Base-by-base conservation (phyloP, 1,140 invertebrate genomes). In the Eumeta japonica region DNA sequence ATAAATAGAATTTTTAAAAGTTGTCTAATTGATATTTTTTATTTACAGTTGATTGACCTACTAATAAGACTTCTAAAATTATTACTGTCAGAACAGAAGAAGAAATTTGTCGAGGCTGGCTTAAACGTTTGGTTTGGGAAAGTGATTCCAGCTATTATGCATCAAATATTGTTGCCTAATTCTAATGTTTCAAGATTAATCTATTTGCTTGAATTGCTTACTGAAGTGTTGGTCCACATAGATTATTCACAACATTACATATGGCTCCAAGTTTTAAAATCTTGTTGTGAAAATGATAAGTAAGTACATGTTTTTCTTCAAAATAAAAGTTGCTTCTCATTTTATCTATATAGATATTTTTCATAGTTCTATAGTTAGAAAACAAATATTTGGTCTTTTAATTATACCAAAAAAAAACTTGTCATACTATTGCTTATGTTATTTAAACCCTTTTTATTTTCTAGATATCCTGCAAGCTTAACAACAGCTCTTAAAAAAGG, bases 391-490 rank as follows among this genome's bases (percentile, higher is more conserved):
- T n/a, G n/a, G n/a, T n/a, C n/a, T n/a, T n/a, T n/a, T n/a, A n/a
- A n/a, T n/a, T n/a, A n/a, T n/a, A n/a, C n/a, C n/a, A n/a, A n/a
- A n/a, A n/a, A n/a, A n/a, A n/a, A n/a, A n/a, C n/a, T n/a, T n/a
- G n/a, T n/a, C n/a, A n/a, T n/a, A n/a, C n/a, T n/a, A n/a, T n/a
- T n/a, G n/a, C n/a, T n/a, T n/a, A n/a, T n/a, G 20, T 24, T 24
- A 7, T n/a, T 24, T n/a, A 24, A 24, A n/a, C n/a, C n/a, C 5
- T 24, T 24, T 37, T 43, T 39, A 41, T 37, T 28, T 58, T 55
- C 40, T 28, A 76, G 71, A 35, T 76, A 68, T 47, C 64, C 68
- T 34, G 34, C 47, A 20, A 34, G 55, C 11, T 53, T 76, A 46
- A 56, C 55, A 35, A 43, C 19, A 16, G 41, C 72, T 2, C 48